Conservation (phyloP, 2,797 vertebrate genomes). For the Leptatherina wallacei region DNA sequence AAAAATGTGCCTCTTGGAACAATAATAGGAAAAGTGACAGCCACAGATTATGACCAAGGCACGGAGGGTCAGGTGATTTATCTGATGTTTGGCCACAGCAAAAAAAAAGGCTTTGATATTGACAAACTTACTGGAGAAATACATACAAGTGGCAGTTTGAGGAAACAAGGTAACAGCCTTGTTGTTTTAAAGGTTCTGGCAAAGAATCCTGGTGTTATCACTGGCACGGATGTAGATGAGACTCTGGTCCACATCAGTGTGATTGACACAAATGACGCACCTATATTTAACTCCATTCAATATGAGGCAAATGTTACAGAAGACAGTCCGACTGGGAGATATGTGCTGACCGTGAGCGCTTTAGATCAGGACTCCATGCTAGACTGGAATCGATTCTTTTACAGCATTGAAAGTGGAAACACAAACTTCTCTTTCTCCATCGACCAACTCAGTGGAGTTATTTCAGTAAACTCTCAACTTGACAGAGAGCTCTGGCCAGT, state of each 20-base stretch:
- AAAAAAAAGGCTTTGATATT: slow-evolving; percentile 75
- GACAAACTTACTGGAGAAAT: slow-evolving; percentile 76
- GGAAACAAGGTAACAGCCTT: slow-evolving; percentile 70
- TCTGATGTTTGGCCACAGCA: slow-evolving; percentile 76
- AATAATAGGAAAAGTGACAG: slow-evolving; percentile 75
- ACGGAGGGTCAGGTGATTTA: slow-evolving; percentile 80
- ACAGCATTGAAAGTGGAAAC: slow-evolving; percentile 78
- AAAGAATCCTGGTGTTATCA: slow-evolving; percentile 82
- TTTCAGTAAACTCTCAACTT: slow-evolving; percentile 75
- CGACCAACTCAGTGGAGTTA: slow-evolving; percentile 74
- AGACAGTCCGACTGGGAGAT: slow-evolving; percentile 67
- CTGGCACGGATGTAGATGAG: slow-evolving; percentile 78
- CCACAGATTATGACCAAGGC: slow-evolving; percentile 80
- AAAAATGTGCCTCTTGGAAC: slow-evolving; percentile 75
- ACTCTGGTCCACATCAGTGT: slow-evolving; percentile 75
- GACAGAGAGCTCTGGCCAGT: slow-evolving; percentile 81
- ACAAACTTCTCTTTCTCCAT: slow-evolving; percentile 77
- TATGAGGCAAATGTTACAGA: slow-evolving; percentile 71
- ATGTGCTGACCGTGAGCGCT: slow-evolving; percentile 74
- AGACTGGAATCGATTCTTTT: slow-evolving; percentile 78
- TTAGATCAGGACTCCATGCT: slow-evolving; percentile 76
- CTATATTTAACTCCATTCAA: slow-evolving; percentile 66
- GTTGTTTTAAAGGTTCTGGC: slow-evolving; percentile 76
- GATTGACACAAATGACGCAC: slow-evolving; percentile 80
- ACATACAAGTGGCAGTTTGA: slow-evolving; percentile 73